A percentile compares a stretch with the other conserved stretches of the same genome.
These are phyloP conservation scores for Maniola hyperantus DNA, from an alignment of 2,888 invertebrate genomes.

Conservation along the genomic window DNA sequence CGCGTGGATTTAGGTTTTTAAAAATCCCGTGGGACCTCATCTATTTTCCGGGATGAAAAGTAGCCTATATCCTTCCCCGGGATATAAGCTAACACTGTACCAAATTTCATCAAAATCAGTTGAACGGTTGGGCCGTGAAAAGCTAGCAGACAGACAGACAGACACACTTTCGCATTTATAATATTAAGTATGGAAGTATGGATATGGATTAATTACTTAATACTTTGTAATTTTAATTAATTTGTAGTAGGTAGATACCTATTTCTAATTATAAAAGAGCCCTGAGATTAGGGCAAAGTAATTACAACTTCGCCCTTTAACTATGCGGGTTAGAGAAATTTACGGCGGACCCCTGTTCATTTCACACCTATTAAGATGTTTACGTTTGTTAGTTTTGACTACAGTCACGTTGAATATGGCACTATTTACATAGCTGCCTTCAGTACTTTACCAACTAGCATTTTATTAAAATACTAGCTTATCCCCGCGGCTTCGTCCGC, in stretches of 20 bases:
- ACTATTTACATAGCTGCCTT: neutral
- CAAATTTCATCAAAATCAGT: no score
- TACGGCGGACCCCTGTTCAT: conserved; percentile 30
- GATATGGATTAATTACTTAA: no score
- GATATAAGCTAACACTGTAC: no score
- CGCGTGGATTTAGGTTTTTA: no score
- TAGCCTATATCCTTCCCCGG: no score
- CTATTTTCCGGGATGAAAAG: no score
- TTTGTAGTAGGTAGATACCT: conserved; percentile 9
- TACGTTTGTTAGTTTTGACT: conserved; percentile 17
- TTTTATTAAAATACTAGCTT: neutral
- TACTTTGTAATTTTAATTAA: conserved; percentile 24
- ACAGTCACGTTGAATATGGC: conserved; percentile 3
- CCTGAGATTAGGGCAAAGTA: conserved; percentile 35
- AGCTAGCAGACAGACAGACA: no score
- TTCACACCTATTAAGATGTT: conserved; percentile 53
- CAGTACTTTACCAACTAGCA: neutral
- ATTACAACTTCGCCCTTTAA: conserved; percentile 35
- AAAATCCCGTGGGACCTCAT: no score
- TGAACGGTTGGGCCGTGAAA: no score
- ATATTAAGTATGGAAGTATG: no score
- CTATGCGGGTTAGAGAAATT: conserved; percentile 30
- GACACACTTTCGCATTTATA: no score
- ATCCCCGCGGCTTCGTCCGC: no score
- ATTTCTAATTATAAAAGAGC: conserved; percentile 29